Evolutionary conservation across 2,797 vertebrate species (phyloP), one percentile per base, ranked within the genome.

Genomic region (Aselliscus stoliczkanus): DNA sequence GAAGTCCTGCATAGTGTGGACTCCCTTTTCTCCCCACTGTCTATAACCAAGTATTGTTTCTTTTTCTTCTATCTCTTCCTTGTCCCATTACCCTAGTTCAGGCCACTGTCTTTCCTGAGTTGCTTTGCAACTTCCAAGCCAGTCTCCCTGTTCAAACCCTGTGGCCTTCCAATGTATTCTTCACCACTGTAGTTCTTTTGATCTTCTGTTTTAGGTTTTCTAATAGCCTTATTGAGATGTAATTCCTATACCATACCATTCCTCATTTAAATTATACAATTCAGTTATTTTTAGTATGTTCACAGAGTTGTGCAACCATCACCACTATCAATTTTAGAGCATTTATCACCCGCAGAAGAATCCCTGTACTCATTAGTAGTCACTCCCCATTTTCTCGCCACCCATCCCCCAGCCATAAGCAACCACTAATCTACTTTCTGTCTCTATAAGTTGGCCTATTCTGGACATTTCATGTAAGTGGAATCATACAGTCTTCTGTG

Each of bases 141-240:
- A 54, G 47, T 56, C 31, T 39, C 44, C 44, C 5, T 92, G 39
- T 84, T 88, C 58, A 85, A 1, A 62, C 82, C 54, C 37, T 75
- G 12, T 29, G 29, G 23, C n/a, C 15, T 70, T 83, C 14, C 27
- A 34, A 2, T 42, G 67, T 92, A 11, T 81, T 81, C 25, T 81
- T 93, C 23, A 56, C 75, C 39, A 37, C 29, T 70, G 14, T n/a
- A 69, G n/a, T 85, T 60, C 58, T 86, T 93, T 82, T 58, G 75
- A 81, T 93, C 39, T 76, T 94, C 92, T 72, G 47, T 65, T 69
- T 93, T n/a, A n/a, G n/a, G 1, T 65, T 88, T 94, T 85, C 25
- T 60, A 67, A 79, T 20, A 70, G 39, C 54, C 58, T 69, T 94
- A 47, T 62, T 62, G 67, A 90, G 75, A 58, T 85, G 20, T 4